phyloP scores from a whole-genome alignment of 2,113 vertebrate genomes.

The Gobius niger region DNA sequence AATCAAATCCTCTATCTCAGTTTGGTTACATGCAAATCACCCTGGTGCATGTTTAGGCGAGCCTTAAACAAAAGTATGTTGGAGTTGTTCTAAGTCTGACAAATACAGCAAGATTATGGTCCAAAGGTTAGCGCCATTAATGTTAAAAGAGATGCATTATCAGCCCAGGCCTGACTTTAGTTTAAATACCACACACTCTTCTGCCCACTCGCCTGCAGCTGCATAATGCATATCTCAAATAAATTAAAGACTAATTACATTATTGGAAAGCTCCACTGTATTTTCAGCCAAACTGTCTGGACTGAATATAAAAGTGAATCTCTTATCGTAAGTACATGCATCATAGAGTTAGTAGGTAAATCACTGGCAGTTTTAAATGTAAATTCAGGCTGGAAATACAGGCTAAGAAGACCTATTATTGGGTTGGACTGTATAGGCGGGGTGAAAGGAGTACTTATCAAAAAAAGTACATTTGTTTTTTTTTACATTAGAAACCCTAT shows the following conservation, averaged over 20 bases:
- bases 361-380: background rate
- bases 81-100: constrained; percentile 17
- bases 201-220: background rate
- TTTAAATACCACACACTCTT: constrained; percentile 11
- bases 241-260: constrained; percentile 26
- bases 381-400: background rate
- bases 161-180: constrained; percentile 4
- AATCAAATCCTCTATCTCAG: constrained; percentile 34
- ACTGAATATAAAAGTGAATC: constrained; percentile 8
- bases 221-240: constrained; percentile 15
- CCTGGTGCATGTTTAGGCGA: background rate
- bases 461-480: no score
- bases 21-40: constrained; percentile 43
- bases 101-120: constrained; percentile 35
- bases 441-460: background rate
- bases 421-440: background rate
- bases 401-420: background rate
- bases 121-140: constrained; percentile 27
- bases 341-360: constrained; percentile 7
- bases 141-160: constrained; percentile 25
- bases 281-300: constrained; percentile 2
- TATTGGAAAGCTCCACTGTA: constrained; percentile 8
- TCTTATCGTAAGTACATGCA: constrained; percentile 5
- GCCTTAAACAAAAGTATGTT: constrained; percentile 36
- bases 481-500: no score